Percentiles rank a stretch among this genome's conserved stretches.
Evolutionary conservation across 92 coral and sea anemone species (phyloP).

Genomic region (Siderastrea siderea): DNA sequence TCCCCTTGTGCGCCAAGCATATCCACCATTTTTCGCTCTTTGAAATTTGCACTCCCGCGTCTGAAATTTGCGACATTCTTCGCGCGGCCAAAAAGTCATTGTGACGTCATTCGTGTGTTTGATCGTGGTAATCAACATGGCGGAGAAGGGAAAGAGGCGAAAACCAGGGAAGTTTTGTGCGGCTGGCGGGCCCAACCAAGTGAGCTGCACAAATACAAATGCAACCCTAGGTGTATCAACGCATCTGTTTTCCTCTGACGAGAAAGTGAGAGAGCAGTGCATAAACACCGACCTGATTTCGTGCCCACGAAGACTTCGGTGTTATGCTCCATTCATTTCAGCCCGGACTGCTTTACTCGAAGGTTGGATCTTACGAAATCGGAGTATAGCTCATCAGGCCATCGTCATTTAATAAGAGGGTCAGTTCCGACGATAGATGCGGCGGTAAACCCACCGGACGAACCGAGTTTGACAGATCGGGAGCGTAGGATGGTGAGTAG

Average conservation of each 20-base stretch:
- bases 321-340: slow-evolving; percentile 36
- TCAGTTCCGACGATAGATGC: slow-evolving; percentile 53
- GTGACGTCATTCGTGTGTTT: slow-evolving; percentile 23
- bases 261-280: slow-evolving; percentile 13
- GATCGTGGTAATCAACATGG: neutral
- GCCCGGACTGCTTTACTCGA: slow-evolving; percentile 16
- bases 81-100: slow-evolving; percentile 17
- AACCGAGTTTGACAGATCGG: slow-evolving; percentile 9
- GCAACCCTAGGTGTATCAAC: slow-evolving; percentile 19
- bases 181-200: slow-evolving; percentile 42
- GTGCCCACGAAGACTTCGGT: slow-evolving; percentile 23
- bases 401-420: slow-evolving; percentile 18
- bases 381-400: neutral
- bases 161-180: slow-evolving; percentile 30
- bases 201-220: slow-evolving; percentile 34
- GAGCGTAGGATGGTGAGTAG: slow-evolving; percentile 44
- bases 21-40: neutral
- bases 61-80: slow-evolving; percentile 16
- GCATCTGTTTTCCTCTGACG: slow-evolving; percentile 21
- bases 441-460: neutral
- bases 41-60: neutral
- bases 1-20: neutral
- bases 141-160: slow-evolving; percentile 26
- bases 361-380: neutral
- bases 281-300: slow-evolving; percentile 22